These are phyloP conservation scores for Dipodomys merriami DNA, from an alignment of 2,113 vertebrate genomes.

Conservation along the genomic window DNA sequence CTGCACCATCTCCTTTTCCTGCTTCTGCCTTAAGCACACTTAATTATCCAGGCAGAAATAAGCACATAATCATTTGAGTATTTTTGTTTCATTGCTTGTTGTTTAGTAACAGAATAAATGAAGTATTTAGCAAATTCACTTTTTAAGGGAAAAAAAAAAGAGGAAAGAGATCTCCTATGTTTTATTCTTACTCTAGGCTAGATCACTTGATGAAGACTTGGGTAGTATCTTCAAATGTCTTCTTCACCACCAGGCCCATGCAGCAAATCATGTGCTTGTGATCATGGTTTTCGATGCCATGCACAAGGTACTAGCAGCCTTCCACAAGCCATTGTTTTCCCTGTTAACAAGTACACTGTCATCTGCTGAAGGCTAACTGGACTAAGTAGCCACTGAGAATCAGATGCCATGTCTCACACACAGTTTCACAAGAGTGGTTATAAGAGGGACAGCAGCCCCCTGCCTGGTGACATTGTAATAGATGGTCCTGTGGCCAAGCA, in stretches of 20 bases:
- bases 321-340: background rate
- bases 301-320: background rate
- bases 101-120: background rate
- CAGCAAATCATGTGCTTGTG: background rate
- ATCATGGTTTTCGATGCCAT: background rate
- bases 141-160: background rate
- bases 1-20: background rate
- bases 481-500: conserved; percentile 60
- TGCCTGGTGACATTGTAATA: conserved; percentile 63
- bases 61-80: background rate
- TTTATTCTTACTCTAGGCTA: background rate
- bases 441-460: conserved; percentile 54
- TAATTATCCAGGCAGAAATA: background rate
- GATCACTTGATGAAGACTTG: background rate
- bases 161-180: background rate
- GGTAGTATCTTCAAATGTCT: background rate
- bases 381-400: conserved; percentile 57
- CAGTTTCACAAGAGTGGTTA: conserved; percentile 68
- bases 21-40: background rate
- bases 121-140: conserved; percentile 1
- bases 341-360: conserved; percentile 31
- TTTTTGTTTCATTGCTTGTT: background rate
- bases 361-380: background rate
- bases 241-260: background rate
- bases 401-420: conserved; percentile 45